Evolutionary conservation across 2,113 vertebrate genomes (phyloP).

Genomic region (Nycticryphes semicollaris): DNA sequence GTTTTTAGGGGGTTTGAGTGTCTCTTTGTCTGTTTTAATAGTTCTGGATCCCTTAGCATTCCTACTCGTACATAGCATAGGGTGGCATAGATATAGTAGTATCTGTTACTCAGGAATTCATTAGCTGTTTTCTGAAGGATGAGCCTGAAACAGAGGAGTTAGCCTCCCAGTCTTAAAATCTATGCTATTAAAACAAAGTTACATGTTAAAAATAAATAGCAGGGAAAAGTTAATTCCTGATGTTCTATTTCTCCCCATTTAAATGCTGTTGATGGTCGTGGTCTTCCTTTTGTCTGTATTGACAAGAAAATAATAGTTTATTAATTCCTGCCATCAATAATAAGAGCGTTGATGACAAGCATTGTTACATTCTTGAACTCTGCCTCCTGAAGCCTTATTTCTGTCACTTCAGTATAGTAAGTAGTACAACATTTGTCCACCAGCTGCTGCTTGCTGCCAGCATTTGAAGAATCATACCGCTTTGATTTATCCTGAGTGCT

Average conservation of each 20-base stretch:
- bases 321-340: not conserved
- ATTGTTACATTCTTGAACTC: not conserved
- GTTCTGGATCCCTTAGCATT: too few relatives aligned
- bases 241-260: not conserved
- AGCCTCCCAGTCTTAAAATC: not conserved
- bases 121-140: not conserved
- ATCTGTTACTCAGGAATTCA: too few relatives aligned
- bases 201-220: rapidly evolving
- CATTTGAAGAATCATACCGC: not conserved
- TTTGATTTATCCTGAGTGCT: not conserved
- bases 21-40: too few relatives aligned
- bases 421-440: not conserved
- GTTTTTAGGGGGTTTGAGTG: too few relatives aligned
- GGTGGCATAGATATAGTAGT: too few relatives aligned
- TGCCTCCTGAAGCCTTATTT: not conserved
- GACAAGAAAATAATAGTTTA: not conserved
- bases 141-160: not conserved
- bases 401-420: not conserved
- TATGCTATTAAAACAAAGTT: not conserved
- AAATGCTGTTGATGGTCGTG: not conserved
- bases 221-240: not conserved
- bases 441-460: not conserved
- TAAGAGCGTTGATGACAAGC: not conserved
- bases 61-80: too few relatives aligned
- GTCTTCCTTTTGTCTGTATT: not conserved